phyloP scores from a whole-genome alignment of 1,140 invertebrate genomes.

The Oppia nitens region DNA sequence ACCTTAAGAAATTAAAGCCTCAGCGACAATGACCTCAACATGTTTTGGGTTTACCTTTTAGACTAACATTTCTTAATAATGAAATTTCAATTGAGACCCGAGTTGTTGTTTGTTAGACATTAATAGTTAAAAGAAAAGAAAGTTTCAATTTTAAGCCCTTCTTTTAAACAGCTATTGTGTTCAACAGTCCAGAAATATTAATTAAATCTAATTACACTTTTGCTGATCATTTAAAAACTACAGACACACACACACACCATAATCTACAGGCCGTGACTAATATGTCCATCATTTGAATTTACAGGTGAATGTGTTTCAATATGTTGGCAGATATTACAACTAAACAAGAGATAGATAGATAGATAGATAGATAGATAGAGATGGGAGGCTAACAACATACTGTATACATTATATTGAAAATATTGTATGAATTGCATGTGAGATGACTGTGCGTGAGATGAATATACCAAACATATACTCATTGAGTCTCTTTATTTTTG shows the following conservation, averaged over 20 bases:
- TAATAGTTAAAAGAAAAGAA: too few species aligned
- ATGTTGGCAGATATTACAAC: not conserved
- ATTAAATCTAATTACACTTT: not conserved
- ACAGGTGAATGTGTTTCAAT: not conserved
- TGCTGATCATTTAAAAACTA: not conserved
- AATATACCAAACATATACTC: not conserved
- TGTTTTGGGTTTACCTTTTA: not conserved
- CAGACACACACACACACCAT: not conserved
- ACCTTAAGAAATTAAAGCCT: not conserved
- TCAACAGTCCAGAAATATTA: not conserved
- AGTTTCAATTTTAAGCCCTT: not conserved
- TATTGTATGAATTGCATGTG: not conserved
- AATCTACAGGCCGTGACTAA: not conserved
- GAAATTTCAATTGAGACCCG: not conserved
- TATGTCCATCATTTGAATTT: not conserved
- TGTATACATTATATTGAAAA: too few species aligned
- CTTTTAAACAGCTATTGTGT: not conserved
- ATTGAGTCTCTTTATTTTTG: not conserved
- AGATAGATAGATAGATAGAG: too few species aligned
- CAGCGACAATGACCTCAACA: not conserved
- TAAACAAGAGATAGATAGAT: too few species aligned
- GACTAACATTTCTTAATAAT: not conserved
- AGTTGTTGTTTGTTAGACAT: not conserved
- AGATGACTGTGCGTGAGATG: not conserved
- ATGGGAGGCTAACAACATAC: too few species aligned